Conservation (phyloP, 2,888 invertebrate genomes). For the Shargacucullia verbasci region DNA sequence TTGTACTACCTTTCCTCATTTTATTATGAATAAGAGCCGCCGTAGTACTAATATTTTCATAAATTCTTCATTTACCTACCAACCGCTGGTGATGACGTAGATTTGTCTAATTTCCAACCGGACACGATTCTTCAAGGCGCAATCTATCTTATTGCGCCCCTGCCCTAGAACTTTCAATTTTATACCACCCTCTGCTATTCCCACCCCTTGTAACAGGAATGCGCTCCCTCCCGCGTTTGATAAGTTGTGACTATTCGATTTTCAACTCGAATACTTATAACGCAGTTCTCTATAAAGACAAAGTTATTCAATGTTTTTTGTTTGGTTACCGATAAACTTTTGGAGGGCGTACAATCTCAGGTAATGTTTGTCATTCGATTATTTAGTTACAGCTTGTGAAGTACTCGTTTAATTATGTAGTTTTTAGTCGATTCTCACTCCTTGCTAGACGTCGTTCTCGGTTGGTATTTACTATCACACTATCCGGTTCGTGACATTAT, state of each 20-base stretch:
- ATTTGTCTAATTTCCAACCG: conserved; percentile 60
- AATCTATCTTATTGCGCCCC: conserved; percentile 67
- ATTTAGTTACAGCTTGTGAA: too few relatives aligned
- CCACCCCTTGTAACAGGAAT: conserved; percentile 57
- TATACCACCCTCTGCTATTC: conserved; percentile 45
- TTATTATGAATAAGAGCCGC: not conserved
- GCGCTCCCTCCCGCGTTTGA: conserved; percentile 51
- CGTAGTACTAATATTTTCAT: not conserved
- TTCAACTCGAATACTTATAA: conserved; percentile 16
- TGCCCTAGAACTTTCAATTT: conserved; percentile 70
- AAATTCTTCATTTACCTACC: not conserved
- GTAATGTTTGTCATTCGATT: too few relatives aligned
- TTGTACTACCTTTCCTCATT: not conserved
- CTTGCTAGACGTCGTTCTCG: too few relatives aligned
- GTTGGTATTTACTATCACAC: too few relatives aligned
- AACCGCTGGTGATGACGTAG: conserved; percentile 13
- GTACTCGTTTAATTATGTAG: too few relatives aligned
- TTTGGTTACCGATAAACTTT: too few relatives aligned
- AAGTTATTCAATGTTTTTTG: too few relatives aligned
- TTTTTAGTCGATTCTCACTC: too few relatives aligned
- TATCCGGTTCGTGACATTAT: too few relatives aligned
- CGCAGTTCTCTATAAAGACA: conserved; percentile 4
- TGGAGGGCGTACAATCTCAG: too few relatives aligned
- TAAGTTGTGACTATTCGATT: conserved; percentile 59
- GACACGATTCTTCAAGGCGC: conserved; percentile 56